Percentiles rank a stretch among this genome's conserved stretches.
Conservation (phyloP, 2,797 vertebrate genomes). For the Gallinago stenura region DNA sequence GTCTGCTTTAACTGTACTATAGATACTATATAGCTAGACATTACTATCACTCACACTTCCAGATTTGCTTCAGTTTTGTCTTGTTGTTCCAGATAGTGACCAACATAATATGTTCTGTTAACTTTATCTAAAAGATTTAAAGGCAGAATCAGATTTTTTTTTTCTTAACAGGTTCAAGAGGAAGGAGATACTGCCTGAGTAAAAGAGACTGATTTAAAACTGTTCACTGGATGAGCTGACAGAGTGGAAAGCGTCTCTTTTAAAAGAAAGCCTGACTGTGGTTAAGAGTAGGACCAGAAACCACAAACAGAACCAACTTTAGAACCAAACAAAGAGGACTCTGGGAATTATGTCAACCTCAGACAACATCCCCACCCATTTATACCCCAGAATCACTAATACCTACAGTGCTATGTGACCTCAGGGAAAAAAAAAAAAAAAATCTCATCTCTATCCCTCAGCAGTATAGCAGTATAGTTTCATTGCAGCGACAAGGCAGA, state of each 20-base stretch:
- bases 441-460: not conserved
- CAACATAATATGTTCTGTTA: not conserved
- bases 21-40: not conserved
- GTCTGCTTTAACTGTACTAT: not conserved
- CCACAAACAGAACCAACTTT: constrained; percentile 14
- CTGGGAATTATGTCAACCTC: not conserved
- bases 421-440: rapidly evolving
- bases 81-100: not conserved
- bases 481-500: not conserved
- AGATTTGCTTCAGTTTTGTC: not conserved
- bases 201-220: not conserved
- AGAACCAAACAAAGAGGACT: not conserved
- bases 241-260: not conserved
- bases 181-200: not conserved
- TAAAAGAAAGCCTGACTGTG: not conserved
- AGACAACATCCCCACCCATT: not conserved
- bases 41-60: not conserved
- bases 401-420: not conserved
- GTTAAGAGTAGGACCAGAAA: constrained; percentile 3
- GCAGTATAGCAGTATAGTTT: not conserved
- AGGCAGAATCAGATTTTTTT: not conserved
- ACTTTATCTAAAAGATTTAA: not conserved
- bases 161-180: not conserved
- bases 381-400: not conserved
- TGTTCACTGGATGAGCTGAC: not conserved